Percentiles rank a stretch among this genome's conserved stretches.
Evolutionary conservation across 2,797 vertebrate species (phyloP).

Genomic region (Phataginus tetradactyla): DNA sequence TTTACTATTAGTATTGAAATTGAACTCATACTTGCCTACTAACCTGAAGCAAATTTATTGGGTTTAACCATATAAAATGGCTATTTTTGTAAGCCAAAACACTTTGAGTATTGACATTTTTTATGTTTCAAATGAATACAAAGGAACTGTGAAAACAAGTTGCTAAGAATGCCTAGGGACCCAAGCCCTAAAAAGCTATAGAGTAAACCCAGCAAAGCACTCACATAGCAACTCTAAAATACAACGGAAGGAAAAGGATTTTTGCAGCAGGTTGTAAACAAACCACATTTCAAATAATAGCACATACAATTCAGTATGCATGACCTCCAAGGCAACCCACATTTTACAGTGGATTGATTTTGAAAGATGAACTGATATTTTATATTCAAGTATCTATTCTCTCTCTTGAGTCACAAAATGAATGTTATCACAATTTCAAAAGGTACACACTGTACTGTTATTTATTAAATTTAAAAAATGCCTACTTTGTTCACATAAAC

Average conservation of each 20-base stretch:
- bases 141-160: constrained; percentile 4
- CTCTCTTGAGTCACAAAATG: constrained; percentile 47
- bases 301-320: constrained; percentile 39
- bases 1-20: constrained; percentile 6
- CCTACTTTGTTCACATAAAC: not conserved
- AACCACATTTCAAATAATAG: constrained; percentile 59
- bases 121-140: constrained; percentile 29
- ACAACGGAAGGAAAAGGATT: constrained; percentile 42
- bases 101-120: not conserved
- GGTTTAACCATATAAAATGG: constrained; percentile 15
- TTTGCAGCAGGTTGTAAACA: constrained; percentile 56
- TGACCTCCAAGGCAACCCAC: constrained; percentile 45
- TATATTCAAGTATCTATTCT: constrained; percentile 46
- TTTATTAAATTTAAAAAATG: constrained; percentile 19
- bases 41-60: constrained; percentile 28
- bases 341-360: constrained; percentile 55
- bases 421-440: constrained; percentile 58
- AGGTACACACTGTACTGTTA: not conserved
- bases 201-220: not conserved
- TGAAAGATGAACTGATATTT: constrained; percentile 63
- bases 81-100: constrained; percentile 35
- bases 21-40: not conserved
- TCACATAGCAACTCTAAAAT: not conserved
- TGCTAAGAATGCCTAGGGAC: not conserved
- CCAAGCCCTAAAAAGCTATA: constrained; percentile 21